Base-by-base conservation (phyloP, 37 sponge, comb jelly and placozoan genomes). In the Aplysina aerophoba region DNA sequence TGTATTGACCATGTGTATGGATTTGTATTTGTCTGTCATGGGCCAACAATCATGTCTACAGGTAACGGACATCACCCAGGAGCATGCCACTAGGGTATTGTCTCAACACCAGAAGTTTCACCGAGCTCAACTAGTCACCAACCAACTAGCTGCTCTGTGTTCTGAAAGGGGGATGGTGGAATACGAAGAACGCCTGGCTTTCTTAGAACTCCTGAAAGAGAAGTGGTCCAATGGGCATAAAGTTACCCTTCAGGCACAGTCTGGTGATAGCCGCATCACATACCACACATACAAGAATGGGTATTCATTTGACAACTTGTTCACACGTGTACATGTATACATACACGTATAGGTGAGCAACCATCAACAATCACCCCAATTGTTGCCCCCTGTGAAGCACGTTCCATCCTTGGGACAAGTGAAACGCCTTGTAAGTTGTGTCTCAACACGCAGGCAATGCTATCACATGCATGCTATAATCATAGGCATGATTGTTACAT, bases 61-160 rank as follows among this genome's bases (percentile, higher is more conserved):
- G 64, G 64, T 62, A 62, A 62, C 64, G 4, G 12, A 3, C 12
- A 11, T 62, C 11, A 13, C 64, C 64, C 64, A 62, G 12, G 64
- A 62, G 64, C 64, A 62, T 62, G 12, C 64, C 64, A 62, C 4
- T 2, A 3, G 12, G 11, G 64, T 62, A 11, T 62, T 62, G 64
- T 62, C 64, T 54, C 91, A 90, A 54, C 91, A 90, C 63, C 53
- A 90, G 62, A 90, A 90, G 84, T 90, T 87, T 31, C 64, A 62
- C 64, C 4, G 12, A 62, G 64, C 64, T 13, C 64, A 62, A 11
- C 64, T 13, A 62, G 64, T 62, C 64, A 62, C 64, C 11, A 4
- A 13, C 11, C 12, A 11, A 62, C 64, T 62, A 13, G 64, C 64
- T 28, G 64, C 4, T 13, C 11, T 62, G 64, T 62, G 64, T 62